phyloP scores from a whole-genome alignment of 2,888 invertebrate genomes.

The Sycophila texana region DNA sequence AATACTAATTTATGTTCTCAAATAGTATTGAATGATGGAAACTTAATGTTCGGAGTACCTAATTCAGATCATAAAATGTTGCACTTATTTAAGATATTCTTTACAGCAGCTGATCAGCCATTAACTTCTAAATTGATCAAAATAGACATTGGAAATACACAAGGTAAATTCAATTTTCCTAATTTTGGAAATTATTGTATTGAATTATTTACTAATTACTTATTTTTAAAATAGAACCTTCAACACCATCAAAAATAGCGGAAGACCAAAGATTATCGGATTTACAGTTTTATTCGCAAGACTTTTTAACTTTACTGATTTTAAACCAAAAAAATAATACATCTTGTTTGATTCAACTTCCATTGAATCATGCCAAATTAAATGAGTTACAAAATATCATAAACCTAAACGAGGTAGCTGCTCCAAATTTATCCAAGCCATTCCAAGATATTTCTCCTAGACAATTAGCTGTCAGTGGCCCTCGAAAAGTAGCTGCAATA shows the following conservation, averaged over 20 bases:
- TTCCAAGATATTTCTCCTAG: slow-evolving; percentile 74
- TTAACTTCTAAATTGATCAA: slow-evolving; percentile 62
- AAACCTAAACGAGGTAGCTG: slow-evolving; percentile 66
- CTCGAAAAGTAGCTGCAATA: slow-evolving; percentile 89
- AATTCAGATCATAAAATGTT: slow-evolving; percentile 65
- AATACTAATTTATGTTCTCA: slow-evolving; percentile 66
- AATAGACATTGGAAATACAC: slow-evolving; percentile 66
- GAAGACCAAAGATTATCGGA: slow-evolving; percentile 78
- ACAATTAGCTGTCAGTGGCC: slow-evolving; percentile 89
- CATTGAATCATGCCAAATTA: slow-evolving; percentile 62
- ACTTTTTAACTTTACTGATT: slow-evolving; percentile 83
- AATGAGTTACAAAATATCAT: slow-evolving; percentile 60
- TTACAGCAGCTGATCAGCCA: slow-evolving; percentile 39
- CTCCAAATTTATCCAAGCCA: slow-evolving; percentile 66
- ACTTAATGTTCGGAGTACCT: slow-evolving; percentile 67
- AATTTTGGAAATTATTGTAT: neutral
- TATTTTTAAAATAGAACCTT: slow-evolving; percentile 52
- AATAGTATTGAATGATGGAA: slow-evolving; percentile 64
- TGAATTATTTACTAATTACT: slow-evolving; percentile 6
- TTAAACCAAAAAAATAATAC: slow-evolving; percentile 67
- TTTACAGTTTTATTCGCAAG: slow-evolving; percentile 85
- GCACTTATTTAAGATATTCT: slow-evolving; percentile 66
- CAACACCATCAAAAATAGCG: slow-evolving; percentile 61
- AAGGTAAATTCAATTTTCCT: slow-evolving; percentile 61
- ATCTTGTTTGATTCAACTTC: slow-evolving; percentile 69